A percentile compares a stretch with the other conserved stretches of the same genome.
Conservation (phyloP, 2,888 invertebrate species). For the Merodon equestris region DNA sequence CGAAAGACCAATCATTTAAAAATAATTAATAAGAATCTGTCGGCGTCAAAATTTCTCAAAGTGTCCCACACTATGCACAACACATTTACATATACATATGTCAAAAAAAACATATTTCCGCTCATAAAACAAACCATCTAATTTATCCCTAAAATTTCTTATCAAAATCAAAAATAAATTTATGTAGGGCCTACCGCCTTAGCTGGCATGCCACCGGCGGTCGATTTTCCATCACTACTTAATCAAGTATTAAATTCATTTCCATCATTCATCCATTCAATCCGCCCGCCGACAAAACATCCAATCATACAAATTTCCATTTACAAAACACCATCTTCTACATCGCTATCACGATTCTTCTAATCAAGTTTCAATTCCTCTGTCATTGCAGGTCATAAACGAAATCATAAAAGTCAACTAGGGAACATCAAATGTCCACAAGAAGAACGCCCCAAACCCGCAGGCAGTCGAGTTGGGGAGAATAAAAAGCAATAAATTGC, state of each 20-base stretch:
- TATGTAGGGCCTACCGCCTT: background rate
- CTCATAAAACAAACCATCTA: conserved; percentile 22
- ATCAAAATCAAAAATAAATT: conserved; percentile 20
- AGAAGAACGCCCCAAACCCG: conserved; percentile 29
- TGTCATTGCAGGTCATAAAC: conserved; percentile 68
- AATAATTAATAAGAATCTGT: too few species aligned
- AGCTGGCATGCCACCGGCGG: conserved; percentile 6
- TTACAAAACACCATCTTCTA: conserved; percentile 28
- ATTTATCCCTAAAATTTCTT: conserved; percentile 10
- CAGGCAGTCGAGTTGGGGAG: conserved; percentile 3
- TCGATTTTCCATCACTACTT: conserved; percentile 39
- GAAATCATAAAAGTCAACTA: conserved; percentile 61
- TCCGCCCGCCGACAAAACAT: conserved; percentile 3
- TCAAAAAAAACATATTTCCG: conserved; percentile 31
- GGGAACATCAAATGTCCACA: conserved; percentile 50
- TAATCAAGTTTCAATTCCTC: conserved; percentile 65
- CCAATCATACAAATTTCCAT: conserved; percentile 1
- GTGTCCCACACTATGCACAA: too few species aligned
- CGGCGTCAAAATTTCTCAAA: too few species aligned
- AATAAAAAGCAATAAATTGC: conserved; percentile 57
- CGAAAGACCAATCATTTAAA: too few species aligned
- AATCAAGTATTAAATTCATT: conserved; percentile 44
- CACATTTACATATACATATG: conserved; percentile 16
- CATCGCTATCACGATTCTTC: conserved; percentile 14
- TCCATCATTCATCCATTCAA: conserved; percentile 31